phyloP scores from a whole-genome alignment of 1,140 invertebrate species.

The Magallana angulata region DNA sequence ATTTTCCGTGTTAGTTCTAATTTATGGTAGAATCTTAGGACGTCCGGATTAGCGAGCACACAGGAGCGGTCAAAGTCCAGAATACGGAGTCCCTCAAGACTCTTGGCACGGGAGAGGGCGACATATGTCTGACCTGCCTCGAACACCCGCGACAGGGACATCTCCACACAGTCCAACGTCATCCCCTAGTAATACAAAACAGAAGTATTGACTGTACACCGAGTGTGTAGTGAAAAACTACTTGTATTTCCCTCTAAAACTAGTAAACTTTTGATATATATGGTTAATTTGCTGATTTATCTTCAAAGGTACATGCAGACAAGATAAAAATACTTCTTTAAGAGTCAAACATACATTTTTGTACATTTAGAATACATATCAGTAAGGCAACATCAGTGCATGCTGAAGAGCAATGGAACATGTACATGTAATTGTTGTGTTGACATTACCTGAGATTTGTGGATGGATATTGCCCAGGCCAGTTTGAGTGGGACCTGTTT shows the following conservation, averaged over 20 bases:
- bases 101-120: slow-evolving; percentile 93
- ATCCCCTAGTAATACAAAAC: slow-evolving; percentile 85
- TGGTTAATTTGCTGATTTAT: no score
- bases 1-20: slow-evolving; percentile 65
- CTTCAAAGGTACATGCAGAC: no score
- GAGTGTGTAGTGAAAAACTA: no score
- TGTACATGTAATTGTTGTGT: no score
- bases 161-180: slow-evolving; percentile 96
- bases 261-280: no score
- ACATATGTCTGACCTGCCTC: slow-evolving; percentile 98
- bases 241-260: no score
- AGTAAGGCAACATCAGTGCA: no score
- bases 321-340: no score
- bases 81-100: slow-evolving; percentile 89
- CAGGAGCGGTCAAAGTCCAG: slow-evolving; percentile 92
- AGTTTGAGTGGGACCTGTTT: slow-evolving; percentile 92
- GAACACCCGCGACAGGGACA: slow-evolving; percentile 90
- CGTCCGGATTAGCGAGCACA: slow-evolving; percentile 93
- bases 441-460: slow-evolving; percentile 86
- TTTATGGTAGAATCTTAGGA: slow-evolving; percentile 89
- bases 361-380: no score
- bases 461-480: slow-evolving; percentile 98
- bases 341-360: no score
- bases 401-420: no score
- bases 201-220: no score